A percentile compares a stretch with the other conserved stretches of the same genome.
phyloP scores from a whole-genome alignment of 2,888 invertebrate species.

The Eucriotettix oculatus region DNA sequence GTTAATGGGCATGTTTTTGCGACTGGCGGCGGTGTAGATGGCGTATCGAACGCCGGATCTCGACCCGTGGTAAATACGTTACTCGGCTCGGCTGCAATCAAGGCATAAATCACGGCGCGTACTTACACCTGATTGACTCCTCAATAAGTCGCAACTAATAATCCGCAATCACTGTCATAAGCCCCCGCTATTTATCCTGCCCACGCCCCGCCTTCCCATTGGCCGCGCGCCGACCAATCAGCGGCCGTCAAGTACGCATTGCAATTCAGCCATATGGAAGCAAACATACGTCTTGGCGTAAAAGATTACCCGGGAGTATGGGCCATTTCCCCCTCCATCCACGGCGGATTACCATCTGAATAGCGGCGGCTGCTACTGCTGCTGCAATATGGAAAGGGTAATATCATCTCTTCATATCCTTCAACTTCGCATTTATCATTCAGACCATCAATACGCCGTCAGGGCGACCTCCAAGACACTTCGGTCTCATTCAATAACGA shows the following conservation, averaged over 20 bases:
- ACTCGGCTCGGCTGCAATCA: too few species aligned
- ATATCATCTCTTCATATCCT: background rate
- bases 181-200: background rate
- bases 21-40: too few species aligned
- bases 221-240: background rate
- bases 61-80: too few species aligned
- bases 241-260: background rate
- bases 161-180: background rate
- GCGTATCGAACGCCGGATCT: too few species aligned
- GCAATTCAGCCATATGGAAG: background rate
- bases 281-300: background rate
- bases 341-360: background rate
- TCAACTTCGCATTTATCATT: background rate
- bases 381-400: background rate
- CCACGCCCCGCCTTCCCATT: background rate
- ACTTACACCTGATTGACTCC: background rate
- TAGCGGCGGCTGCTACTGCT: background rate
- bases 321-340: background rate
- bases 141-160: background rate
- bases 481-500: too few species aligned
- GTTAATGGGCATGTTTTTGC: too few species aligned
- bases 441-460: background rate
- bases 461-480: background rate
- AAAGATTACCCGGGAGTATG: background rate
- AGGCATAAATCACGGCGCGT: background rate